Conservation (phyloP, 2,797 vertebrate species). For the Melanotaenia maccullochi region DNA sequence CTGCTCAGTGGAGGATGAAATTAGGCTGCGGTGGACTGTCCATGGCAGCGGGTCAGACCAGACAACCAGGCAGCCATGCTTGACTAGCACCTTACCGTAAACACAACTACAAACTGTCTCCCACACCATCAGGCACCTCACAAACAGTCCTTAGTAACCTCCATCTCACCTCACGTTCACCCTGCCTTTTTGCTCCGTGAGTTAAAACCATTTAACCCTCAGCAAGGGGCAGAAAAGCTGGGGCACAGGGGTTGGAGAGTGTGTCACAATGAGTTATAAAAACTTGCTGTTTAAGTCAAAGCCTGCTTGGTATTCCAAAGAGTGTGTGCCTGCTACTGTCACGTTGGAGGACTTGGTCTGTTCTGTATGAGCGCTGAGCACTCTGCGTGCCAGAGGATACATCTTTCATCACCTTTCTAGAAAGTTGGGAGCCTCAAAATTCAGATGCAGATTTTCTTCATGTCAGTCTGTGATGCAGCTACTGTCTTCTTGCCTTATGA, state of each 20-base stretch:
- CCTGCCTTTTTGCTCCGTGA: conserved; percentile 46
- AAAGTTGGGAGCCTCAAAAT: conserved; percentile 27
- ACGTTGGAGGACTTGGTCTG: conserved; percentile 15
- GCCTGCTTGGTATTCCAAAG: conserved; percentile 54
- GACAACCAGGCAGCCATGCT: conserved; percentile 53
- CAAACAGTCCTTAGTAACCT: conserved; percentile 27
- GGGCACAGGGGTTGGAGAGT: conserved; percentile 36
- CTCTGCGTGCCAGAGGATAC: conserved; percentile 38
- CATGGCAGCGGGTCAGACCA: conserved; percentile 54
- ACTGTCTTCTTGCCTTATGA: conserved; percentile 24
- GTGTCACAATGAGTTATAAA: conserved; percentile 43
- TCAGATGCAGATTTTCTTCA: conserved; percentile 39
- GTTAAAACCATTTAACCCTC: conserved; percentile 68
- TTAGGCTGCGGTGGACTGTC: conserved; percentile 62
- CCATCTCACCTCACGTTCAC: conserved; percentile 42
- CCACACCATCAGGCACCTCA: conserved; percentile 13
- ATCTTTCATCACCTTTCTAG: conserved; percentile 25
- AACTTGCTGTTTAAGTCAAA: conserved; percentile 59
- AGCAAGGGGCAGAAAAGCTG: conserved; percentile 49
- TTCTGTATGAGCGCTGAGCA: conserved; percentile 29
- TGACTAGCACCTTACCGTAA: conserved; percentile 52
- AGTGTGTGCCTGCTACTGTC: conserved; percentile 21
- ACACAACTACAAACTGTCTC: conserved; percentile 29
- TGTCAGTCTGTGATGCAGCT: conserved; percentile 33
- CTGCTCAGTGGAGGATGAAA: conserved; percentile 75